Base-by-base conservation (phyloP, 2,888 invertebrate species). In the Augochlorella aurata region DNA sequence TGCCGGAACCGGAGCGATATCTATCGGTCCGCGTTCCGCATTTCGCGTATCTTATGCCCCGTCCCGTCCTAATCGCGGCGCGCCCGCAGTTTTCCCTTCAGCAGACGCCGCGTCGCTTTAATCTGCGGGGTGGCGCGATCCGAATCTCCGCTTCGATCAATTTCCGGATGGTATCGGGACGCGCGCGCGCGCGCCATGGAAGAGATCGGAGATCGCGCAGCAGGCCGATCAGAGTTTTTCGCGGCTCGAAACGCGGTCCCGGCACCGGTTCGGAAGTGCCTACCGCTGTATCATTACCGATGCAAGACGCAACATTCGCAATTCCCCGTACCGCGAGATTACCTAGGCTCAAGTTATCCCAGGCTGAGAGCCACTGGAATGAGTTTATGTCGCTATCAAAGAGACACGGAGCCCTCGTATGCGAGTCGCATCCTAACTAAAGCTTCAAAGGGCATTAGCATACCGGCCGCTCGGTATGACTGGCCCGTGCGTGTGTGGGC, bases 341-440 rank as follows among this genome's bases (percentile, higher is more conserved):
- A 70, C 73, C 82, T 58, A 67, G 80, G 66, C 75, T 76, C 79
- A 68, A 84, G 81, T 85, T 82, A 82, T 82, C 82, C 83, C 76
- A 45, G 80, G 70, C 75, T 90, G 91, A 92, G 92, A 91, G 88
- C 89, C 92, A 91, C 91, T 92, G 92, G 88, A 92, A 92, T 92
- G 91, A 91, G 92, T 92, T 92, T 92, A 92, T 91, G 92, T 91
- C 91, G 92, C 92, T 93, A 93, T 93, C 93, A 92, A 92, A 91
- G 90, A 92, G 91, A 92, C 93, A 93, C 91, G 91, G 89, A 90
- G 91, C 87, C 88, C 89, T 90, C 90, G 90, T 89, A 91, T 91
- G 91, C 91, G 91, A 90, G 89, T 90, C 89, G 92, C 91, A 91
- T 92, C 91, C 90, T 88, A 91, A 90, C 91, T 90, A 90, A 92